Evolutionary conservation across 2,888 invertebrate species (phyloP).

Genomic region (Drosophila setosimentum): DNA sequence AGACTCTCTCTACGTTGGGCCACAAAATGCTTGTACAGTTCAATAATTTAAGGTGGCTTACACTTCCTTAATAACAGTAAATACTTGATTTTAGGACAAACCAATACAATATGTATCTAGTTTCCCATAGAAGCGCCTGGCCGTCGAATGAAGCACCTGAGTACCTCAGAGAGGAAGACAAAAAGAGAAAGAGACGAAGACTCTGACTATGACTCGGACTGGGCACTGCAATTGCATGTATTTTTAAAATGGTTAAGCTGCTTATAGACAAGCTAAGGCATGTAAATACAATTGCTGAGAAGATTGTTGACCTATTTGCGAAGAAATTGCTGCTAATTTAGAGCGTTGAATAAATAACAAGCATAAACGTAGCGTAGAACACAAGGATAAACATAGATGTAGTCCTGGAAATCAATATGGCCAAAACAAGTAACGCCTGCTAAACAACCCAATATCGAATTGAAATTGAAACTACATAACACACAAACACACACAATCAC

Average conservation of each 20-base stretch:
- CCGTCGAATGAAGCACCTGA: conserved; percentile 17
- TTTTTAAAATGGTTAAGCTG: conserved; percentile 30
- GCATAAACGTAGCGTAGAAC: conserved; percentile 32
- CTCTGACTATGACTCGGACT: too few species aligned
- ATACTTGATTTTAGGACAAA: conserved; percentile 49
- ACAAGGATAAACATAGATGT: conserved; percentile 18
- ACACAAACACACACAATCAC: conserved; percentile 13
- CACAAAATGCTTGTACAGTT: conserved; percentile 16
- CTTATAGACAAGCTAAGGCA: conserved; percentile 8
- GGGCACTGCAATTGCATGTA: conserved; percentile 9
- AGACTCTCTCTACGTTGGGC: conserved; percentile 4
- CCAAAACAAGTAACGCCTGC: conserved; percentile 36
- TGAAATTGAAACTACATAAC: conserved; percentile 62
- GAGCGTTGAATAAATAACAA: conserved; percentile 51
- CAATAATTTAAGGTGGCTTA: conserved; percentile 36
- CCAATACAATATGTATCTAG: conserved; percentile 18
- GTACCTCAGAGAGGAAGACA: neutral
- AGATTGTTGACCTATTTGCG: conserved; percentile 25
- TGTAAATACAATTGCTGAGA: conserved; percentile 28
- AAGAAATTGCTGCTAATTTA: conserved; percentile 18
- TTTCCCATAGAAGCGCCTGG: conserved; percentile 25
- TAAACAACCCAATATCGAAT: conserved; percentile 62
- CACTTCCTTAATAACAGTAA: too few species aligned
- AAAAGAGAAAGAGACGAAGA: neutral
- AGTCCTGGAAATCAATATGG: conserved; percentile 40